Percentiles rank a stretch among this genome's conserved stretches.
These are phyloP conservation scores for Tympanuchus pallidicinctus DNA, from an alignment of 2,113 vertebrate species.

Conservation along the genomic window DNA sequence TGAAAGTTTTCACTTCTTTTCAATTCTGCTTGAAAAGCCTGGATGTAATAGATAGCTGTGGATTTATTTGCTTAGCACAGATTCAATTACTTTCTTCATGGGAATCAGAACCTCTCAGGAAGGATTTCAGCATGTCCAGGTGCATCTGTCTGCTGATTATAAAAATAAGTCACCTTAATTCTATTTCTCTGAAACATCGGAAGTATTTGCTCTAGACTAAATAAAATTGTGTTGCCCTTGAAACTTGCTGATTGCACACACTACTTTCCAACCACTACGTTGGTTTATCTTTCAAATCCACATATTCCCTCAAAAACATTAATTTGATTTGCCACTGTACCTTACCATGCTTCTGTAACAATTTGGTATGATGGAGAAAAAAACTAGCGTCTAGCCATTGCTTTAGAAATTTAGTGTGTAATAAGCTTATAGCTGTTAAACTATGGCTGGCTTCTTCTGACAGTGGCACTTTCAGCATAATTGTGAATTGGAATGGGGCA, in stretches of 20 bases:
- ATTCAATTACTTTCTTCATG: neutral
- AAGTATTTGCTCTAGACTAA: neutral
- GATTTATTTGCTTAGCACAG: neutral
- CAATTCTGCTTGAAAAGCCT: neutral
- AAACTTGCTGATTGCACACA: neutral
- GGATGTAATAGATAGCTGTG: neutral
- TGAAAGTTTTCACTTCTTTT: neutral
- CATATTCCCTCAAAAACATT: neutral
- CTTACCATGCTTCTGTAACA: conserved; percentile 29
- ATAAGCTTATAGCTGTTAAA: conserved; percentile 51
- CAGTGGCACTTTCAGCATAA: neutral
- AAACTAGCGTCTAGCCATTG: conserved; percentile 37
- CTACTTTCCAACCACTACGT: neutral
- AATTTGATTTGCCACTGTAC: conserved; percentile 26
- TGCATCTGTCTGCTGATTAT: neutral
- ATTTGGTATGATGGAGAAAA: conserved; percentile 39
- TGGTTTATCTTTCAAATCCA: conserved; percentile 4
- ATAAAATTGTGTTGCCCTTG: neutral
- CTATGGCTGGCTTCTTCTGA: conserved; percentile 3
- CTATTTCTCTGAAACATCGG: neutral
- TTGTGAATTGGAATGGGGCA: conserved; percentile 34
- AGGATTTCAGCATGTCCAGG: neutral
- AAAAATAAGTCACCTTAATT: neutral
- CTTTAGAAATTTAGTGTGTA: conserved; percentile 58
- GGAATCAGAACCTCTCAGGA: neutral